Evolutionary conservation across 2,888 invertebrate species (phyloP).

Genomic region (Tricholauxania praeusta): DNA sequence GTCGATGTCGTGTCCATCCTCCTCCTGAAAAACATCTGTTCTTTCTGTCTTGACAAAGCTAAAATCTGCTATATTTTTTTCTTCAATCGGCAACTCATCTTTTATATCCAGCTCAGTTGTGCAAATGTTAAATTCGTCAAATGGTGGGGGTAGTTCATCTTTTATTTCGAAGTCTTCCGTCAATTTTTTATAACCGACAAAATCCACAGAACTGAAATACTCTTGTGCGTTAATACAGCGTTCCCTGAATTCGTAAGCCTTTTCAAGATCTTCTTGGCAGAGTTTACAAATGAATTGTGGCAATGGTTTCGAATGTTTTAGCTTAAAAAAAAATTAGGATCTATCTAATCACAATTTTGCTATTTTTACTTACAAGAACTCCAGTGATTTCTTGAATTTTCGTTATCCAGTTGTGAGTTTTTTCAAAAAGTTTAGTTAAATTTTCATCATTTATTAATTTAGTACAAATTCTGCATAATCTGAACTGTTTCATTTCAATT

Average conservation of each 20-base stretch:
- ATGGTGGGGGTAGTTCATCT: background rate
- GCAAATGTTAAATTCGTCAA: background rate
- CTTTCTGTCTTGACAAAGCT: background rate
- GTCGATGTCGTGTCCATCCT: background rate
- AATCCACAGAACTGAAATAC: constrained; percentile 37
- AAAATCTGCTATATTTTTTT: constrained; percentile 7
- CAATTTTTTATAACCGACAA: background rate
- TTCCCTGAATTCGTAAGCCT: constrained; percentile 51
- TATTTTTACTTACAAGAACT: too few relatives aligned
- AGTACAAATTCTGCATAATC: too few relatives aligned
- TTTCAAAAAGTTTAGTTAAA: too few relatives aligned
- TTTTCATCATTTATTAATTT: too few relatives aligned
- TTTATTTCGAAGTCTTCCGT: too few relatives aligned
- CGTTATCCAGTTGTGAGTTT: too few relatives aligned
- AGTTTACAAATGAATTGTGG: too few relatives aligned
- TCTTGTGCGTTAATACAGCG: constrained; percentile 52
- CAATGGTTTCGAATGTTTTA: too few relatives aligned
- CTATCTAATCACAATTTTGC: too few relatives aligned
- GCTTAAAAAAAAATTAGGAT: too few relatives aligned
- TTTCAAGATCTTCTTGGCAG: constrained; percentile 43
- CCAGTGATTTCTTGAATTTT: too few relatives aligned
- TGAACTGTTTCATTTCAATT: too few relatives aligned
- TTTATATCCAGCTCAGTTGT: background rate
- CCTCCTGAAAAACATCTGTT: background rate
- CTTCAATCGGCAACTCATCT: background rate